Base-by-base conservation (phyloP, 2,888 invertebrate species). In the Neria commutata region DNA sequence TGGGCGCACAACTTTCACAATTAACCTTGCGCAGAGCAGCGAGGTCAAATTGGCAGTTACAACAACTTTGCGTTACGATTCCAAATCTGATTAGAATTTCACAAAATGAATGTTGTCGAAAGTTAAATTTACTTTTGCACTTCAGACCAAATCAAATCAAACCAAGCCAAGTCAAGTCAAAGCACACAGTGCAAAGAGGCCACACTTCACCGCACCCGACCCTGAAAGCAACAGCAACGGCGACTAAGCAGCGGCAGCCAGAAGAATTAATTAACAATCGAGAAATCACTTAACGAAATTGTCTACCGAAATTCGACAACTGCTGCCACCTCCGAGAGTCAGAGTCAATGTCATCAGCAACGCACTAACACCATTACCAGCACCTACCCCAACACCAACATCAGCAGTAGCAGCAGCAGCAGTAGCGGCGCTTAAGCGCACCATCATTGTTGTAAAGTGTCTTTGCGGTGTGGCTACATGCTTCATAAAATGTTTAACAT, bases 271-370 rank as follows among this genome's bases (percentile, higher is more conserved):
- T 62, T 62, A 66, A 64, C 63, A 56, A 68, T 68, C 57, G 65
- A n/a, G 66, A 74, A 73, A 64, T 67, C 69, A 68, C 63, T 68
- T 68, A 67, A 72, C 67, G 51, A 64, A 73, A 73, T 73, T 71
- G 66, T 64, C 56, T 46, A 29, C 66, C 49, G 42, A 40, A 29
- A 29, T 29, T 29, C 37, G 37, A 4, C 37, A 37, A 8, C 37
- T n/a, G 29, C 29, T 29, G 29, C 29, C 29, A 11, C 29, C 11
- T 6, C 29, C 11, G 6, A 29, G 11, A 29, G 6, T 29, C 29
- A 29, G 11, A 29, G 6, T 29, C 11, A 8, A 8, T 29, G 29
- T 29, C 52, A 52, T 52, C 4, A 34, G 17, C 25, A n/a, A 64
- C 58, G 42, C 53, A 54, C 56, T 64, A 60, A 60, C n/a, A 10